Evolutionary conservation across 2,888 invertebrate genomes (phyloP).

Genomic region (Oxycera nigricornis): DNA sequence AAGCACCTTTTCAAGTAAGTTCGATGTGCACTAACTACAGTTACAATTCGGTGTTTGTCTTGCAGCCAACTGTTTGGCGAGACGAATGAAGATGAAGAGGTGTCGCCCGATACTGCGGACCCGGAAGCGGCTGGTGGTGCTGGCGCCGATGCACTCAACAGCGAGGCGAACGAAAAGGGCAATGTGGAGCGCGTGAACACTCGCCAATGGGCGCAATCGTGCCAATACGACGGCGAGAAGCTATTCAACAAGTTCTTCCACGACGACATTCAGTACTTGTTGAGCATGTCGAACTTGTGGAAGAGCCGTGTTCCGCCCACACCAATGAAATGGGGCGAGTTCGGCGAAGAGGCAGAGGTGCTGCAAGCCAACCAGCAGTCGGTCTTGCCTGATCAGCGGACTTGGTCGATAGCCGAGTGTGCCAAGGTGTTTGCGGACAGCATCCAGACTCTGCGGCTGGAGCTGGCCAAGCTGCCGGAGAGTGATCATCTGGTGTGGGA

Average conservation of each 20-base stretch:
- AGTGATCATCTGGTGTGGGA: constrained; percentile 90
- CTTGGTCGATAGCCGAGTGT: constrained; percentile 83
- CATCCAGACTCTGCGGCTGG: constrained; percentile 69
- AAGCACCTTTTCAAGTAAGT: constrained; percentile 96
- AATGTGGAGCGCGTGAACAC: constrained; percentile 75
- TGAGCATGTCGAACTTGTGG: constrained; percentile 96
- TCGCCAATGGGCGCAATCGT: constrained; percentile 85
- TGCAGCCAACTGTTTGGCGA: constrained; percentile 95
- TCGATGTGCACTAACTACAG: background rate
- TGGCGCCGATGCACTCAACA: constrained; percentile 67
- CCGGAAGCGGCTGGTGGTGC: constrained; percentile 85
- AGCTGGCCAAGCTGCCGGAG: constrained; percentile 65
- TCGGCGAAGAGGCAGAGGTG: constrained; percentile 68
- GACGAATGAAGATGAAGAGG: constrained; percentile 95
- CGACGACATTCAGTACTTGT: constrained; percentile 92
- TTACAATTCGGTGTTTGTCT: constrained; percentile 45
- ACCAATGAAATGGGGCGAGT: constrained; percentile 75
- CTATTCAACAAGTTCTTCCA: constrained; percentile 92
- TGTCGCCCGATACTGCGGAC: constrained; percentile 96
- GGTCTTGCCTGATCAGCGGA: constrained; percentile 74
- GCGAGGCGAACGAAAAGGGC: constrained; percentile 57
- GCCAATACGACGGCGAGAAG: constrained; percentile 81
- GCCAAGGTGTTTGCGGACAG: constrained; percentile 74
- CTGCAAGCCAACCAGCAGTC: constrained; percentile 63
- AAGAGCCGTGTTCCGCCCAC: constrained; percentile 85